Base-by-base conservation (phyloP, 2,888 invertebrate genomes). In the Cepaea hortensis region DNA sequence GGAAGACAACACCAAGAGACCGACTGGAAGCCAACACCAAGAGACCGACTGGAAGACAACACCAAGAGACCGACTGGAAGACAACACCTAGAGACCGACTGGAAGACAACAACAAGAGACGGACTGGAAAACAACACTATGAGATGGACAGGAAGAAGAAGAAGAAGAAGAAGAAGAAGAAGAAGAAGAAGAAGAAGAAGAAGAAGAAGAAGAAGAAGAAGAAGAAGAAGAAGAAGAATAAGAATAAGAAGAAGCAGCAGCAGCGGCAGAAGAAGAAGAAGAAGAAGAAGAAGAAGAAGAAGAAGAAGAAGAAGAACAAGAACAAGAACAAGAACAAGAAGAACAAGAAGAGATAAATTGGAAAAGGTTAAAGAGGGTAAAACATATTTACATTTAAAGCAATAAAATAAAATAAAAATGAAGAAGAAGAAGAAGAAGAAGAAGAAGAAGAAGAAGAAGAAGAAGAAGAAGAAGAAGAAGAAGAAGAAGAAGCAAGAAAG, bases 351-450 rank as follows among this genome's bases (percentile, higher is more conserved):
- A 48, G 55, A 20, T 13, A 48, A 55, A n/a, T 75, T 61, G 23
- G 68, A 84, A 62, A 77, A 55, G 23, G 70, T 65, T 6, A 46
- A 65, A 68, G 23, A 79, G 48, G 68, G 20, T 23, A 70, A 73
- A 11, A 48, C 13, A 65, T n/a, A 77, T n/a, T 46, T 23, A 65
- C 35, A 65, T 35, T 20, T 23, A 46, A 65, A 68, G 23, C 46
- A 70, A 46, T 61, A 65, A 35, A 65, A 76, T 15, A 79, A 50
- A 48, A 70, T n/a, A 23, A 75, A 79, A 23, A 79, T 62, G 55
- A 23, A 80, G 70, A 79, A 70, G 68, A 85, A 68, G n/a, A 46
- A 76, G 62, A 79, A 72, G 13, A 72, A 80, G 23, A 79, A 72
- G 15, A 55, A 68, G 11, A 79, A 72, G 48, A 61, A 85, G 65